Conservation (phyloP, 2,888 invertebrate species). For the Neuroscelio doddi region DNA sequence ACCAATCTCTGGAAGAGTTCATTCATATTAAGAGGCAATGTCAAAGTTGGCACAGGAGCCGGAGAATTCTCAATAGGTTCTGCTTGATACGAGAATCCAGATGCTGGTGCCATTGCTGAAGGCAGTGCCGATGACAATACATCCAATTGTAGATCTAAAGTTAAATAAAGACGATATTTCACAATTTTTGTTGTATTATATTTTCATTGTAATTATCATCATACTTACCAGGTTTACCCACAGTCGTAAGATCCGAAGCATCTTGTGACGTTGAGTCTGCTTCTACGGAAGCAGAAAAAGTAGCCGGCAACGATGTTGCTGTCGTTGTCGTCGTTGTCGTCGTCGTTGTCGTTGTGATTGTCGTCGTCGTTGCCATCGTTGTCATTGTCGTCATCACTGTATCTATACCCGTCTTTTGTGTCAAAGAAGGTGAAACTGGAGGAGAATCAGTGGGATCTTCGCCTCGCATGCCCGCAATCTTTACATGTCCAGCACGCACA, state of each 20-base stretch:
- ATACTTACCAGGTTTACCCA: conserved; percentile 56
- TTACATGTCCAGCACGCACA: conserved; percentile 80
- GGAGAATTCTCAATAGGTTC: conserved; percentile 61
- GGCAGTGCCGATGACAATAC: conserved; percentile 80
- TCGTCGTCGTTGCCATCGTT: too few relatives aligned
- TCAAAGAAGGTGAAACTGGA: conserved; percentile 45
- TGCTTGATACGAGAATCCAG: conserved; percentile 68
- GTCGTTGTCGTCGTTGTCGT: too few relatives aligned
- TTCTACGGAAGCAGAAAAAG: conserved; percentile 42
- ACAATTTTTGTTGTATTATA: too few relatives aligned
- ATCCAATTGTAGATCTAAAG: conserved; percentile 73
- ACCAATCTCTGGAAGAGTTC: conserved; percentile 90
- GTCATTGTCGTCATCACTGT: too few relatives aligned
- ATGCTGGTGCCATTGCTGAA: conserved; percentile 75
- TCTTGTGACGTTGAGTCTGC: conserved; percentile 65
- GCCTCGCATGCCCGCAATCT: conserved; percentile 84
- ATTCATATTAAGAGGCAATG: conserved; percentile 79
- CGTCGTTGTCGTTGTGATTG: too few relatives aligned
- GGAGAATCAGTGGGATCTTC: conserved; percentile 65
- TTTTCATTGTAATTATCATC: too few relatives aligned
- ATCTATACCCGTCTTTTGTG: conserved; percentile 30
- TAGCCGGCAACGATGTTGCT: neutral
- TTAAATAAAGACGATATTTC: too few relatives aligned
- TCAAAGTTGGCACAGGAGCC: conserved; percentile 63
- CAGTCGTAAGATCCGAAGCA: conserved; percentile 56